These are phyloP conservation scores for Euphonia xanthogaster DNA, from an alignment of 2,797 vertebrate species.

Conservation along the genomic window DNA sequence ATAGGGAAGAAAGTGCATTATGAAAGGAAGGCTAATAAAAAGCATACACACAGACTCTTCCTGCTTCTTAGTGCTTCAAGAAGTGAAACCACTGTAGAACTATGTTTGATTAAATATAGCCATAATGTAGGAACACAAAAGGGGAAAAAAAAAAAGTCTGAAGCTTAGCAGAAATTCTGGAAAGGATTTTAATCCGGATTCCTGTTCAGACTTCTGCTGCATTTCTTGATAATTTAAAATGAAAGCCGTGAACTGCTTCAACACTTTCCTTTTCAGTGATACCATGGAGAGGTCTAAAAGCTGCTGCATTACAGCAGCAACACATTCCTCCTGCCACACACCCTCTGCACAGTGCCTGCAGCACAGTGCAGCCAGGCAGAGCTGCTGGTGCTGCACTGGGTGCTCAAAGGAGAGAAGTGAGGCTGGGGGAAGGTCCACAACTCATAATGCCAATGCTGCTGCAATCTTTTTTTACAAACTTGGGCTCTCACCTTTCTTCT, in stretches of 20 bases:
- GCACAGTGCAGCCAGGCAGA: neutral
- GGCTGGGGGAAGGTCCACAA: neutral
- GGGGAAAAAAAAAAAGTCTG: neutral
- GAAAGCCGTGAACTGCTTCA: neutral
- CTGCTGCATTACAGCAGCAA: neutral
- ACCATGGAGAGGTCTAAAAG: neutral
- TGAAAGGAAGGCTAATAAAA: conserved; percentile 58
- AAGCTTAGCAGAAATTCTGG: neutral
- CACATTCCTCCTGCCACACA: neutral
- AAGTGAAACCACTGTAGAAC: neutral
- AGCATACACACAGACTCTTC: neutral
- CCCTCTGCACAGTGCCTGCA: neutral
- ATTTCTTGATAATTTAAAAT: neutral
- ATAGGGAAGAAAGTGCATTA: conserved; percentile 45
- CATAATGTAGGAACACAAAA: neutral
- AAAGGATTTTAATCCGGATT: neutral
- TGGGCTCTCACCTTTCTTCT: neutral
- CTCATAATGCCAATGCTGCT: neutral
- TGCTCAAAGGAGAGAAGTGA: neutral
- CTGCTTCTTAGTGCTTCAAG: neutral
- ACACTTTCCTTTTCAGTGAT: neutral
- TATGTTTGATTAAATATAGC: neutral
- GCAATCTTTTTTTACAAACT: neutral
- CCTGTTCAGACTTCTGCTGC: neutral
- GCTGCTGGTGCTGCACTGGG: neutral